Conservation (phyloP, 2,888 invertebrate genomes). For the Shargacucullia verbasci region DNA sequence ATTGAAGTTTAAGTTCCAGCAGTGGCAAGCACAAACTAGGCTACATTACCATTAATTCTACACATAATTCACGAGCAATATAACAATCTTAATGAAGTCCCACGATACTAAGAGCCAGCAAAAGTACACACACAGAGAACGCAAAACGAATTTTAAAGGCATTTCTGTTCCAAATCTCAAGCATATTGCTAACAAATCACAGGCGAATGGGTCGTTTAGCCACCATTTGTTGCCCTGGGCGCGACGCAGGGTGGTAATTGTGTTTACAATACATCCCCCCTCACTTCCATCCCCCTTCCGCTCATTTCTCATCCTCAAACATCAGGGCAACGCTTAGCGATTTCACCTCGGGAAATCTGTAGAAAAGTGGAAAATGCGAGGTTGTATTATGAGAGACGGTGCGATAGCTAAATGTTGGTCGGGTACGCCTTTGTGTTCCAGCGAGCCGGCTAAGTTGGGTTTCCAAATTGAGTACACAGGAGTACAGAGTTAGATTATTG, state of each 20-base stretch:
- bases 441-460: slow-evolving; percentile 52
- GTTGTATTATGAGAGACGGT: slow-evolving; percentile 52
- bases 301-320: slow-evolving; percentile 84
- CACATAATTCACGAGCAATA: slow-evolving; percentile 16
- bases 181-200: slow-evolving; percentile 89
- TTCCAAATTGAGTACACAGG: slow-evolving; percentile 32
- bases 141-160: slow-evolving; percentile 76
- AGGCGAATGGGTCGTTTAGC: slow-evolving; percentile 88
- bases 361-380: slow-evolving; percentile 70
- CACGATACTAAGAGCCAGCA: slow-evolving; percentile 52
- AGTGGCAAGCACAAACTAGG: neutral
- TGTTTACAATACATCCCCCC: slow-evolving; percentile 81
- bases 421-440: slow-evolving; percentile 53
- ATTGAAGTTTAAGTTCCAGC: too few species aligned
- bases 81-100: slow-evolving; percentile 51
- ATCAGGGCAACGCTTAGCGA: slow-evolving; percentile 81
- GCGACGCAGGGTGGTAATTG: slow-evolving; percentile 79
- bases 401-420: slow-evolving; percentile 49
- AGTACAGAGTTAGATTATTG: slow-evolving; percentile 12
- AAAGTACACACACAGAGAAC: slow-evolving; percentile 63
- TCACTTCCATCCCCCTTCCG: slow-evolving; percentile 68
- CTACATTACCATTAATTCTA: slow-evolving; percentile 2
- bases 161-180: slow-evolving; percentile 84
- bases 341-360: slow-evolving; percentile 79
- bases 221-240: slow-evolving; percentile 83